Evolutionary conservation across 2,797 vertebrate genomes (phyloP).

Genomic region (Sparus aurata): DNA sequence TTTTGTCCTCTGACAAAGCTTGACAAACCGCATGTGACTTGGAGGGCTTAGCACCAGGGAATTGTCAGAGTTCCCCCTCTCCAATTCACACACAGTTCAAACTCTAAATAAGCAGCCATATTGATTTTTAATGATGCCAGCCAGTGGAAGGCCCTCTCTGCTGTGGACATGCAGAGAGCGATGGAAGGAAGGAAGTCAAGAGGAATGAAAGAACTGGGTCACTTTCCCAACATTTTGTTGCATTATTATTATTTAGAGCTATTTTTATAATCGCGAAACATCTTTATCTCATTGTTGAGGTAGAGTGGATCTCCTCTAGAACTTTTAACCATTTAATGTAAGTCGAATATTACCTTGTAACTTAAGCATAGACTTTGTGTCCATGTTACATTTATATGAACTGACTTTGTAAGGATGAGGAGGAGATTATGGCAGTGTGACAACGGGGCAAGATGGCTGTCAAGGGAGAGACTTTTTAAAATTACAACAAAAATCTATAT

Average conservation of each 20-base stretch:
- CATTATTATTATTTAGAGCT: not conserved
- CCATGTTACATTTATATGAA: too few species aligned
- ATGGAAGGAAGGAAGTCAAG: slow-evolving; percentile 16
- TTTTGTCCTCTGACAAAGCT: slow-evolving; percentile 96
- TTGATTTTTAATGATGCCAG: slow-evolving; percentile 83
- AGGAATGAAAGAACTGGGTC: slow-evolving; percentile 8
- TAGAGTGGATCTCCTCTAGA: not conserved
- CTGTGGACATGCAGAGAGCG: slow-evolving; percentile 23
- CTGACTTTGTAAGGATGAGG: too few species aligned
- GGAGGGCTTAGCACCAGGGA: slow-evolving; percentile 92
- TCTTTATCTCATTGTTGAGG: not conserved
- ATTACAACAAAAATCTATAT: too few species aligned
- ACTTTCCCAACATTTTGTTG: not conserved
- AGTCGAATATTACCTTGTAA: not conserved
- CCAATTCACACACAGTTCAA: slow-evolving; percentile 81
- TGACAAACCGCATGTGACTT: slow-evolving; percentile 97
- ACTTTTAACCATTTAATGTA: not conserved
- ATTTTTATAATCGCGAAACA: not conserved
- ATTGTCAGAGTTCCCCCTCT: slow-evolving; percentile 77
- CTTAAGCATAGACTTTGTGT: too few species aligned
- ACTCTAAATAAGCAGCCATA: slow-evolving; percentile 88
- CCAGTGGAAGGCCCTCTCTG: slow-evolving; percentile 53
- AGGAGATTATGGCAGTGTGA: too few species aligned
- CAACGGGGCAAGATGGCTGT: too few species aligned
- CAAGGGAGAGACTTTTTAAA: too few species aligned